These are phyloP conservation scores for Cantharis lateralis DNA, from an alignment of 2,888 invertebrate species.

Conservation along the genomic window DNA sequence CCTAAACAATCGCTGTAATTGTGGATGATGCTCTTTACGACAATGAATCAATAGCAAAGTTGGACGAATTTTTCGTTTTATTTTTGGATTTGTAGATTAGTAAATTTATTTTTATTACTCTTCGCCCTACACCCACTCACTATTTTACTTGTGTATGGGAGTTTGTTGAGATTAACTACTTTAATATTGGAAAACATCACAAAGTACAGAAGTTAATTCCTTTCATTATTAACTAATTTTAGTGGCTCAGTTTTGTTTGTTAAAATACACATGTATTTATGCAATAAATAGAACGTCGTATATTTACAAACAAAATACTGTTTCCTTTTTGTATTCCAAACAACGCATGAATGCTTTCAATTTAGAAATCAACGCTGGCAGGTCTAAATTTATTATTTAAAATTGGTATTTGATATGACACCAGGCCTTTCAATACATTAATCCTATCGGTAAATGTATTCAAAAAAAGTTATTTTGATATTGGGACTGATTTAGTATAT, in stretches of 20 bases:
- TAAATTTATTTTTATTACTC: neutral
- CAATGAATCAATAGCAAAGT: constrained; percentile 21
- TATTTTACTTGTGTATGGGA: neutral
- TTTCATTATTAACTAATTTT: neutral
- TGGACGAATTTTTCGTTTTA: constrained; percentile 4
- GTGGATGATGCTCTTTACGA: constrained; percentile 17
- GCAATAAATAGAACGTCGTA: constrained; percentile 22
- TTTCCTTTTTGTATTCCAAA: constrained; percentile 35
- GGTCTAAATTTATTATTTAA: constrained; percentile 35
- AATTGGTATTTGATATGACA: constrained; percentile 37
- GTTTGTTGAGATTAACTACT: neutral
- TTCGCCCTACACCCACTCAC: neutral
- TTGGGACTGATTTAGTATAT: neutral
- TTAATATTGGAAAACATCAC: neutral
- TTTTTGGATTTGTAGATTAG: constrained; percentile 1
- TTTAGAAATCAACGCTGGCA: constrained; percentile 35
- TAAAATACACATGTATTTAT: constrained; percentile 19
- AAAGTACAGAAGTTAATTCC: neutral
- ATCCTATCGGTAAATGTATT: constrained; percentile 25
- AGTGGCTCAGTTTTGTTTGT: neutral
- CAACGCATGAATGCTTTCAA: constrained; percentile 35
- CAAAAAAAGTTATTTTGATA: constrained; percentile 12
- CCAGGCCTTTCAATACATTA: constrained; percentile 31
- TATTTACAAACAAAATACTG: constrained; percentile 39
- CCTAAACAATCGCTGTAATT: constrained; percentile 28